These are phyloP conservation scores for Chouioia cunea DNA, from an alignment of 2,888 invertebrate species.

Conservation along the genomic window DNA sequence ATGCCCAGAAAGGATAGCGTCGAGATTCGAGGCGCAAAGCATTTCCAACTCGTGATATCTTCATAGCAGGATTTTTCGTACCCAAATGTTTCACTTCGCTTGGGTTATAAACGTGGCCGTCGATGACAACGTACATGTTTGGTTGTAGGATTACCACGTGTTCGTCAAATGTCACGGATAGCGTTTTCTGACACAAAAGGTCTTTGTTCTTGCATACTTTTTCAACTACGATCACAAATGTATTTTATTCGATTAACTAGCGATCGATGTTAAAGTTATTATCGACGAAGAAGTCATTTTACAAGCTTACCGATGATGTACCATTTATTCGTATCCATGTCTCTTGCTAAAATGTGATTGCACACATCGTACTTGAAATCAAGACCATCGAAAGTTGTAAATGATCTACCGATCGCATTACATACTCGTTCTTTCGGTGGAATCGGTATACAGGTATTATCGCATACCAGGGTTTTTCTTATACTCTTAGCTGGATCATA, in stretches of 20 bases:
- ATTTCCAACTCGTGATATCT: slow-evolving; percentile 78
- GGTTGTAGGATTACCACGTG: slow-evolving; percentile 69
- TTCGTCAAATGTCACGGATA: slow-evolving; percentile 77
- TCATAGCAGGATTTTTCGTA: slow-evolving; percentile 64
- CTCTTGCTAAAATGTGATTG: slow-evolving; percentile 81
- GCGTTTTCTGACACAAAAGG: slow-evolving; percentile 73
- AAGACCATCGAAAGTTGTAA: slow-evolving; percentile 84
- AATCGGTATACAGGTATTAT: slow-evolving; percentile 76
- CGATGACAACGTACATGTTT: slow-evolving; percentile 60
- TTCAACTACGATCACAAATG: slow-evolving; percentile 70
- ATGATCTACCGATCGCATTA: slow-evolving; percentile 80
- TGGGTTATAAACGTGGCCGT: slow-evolving; percentile 62
- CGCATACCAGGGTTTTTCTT: slow-evolving; percentile 53
- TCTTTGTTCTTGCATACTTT: slow-evolving; percentile 72
- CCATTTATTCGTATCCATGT: slow-evolving; percentile 78
- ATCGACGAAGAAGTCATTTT: slow-evolving; percentile 8
- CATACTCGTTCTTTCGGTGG: slow-evolving; percentile 77
- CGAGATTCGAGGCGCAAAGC: slow-evolving; percentile 78
- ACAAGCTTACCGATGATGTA: slow-evolving; percentile 75
- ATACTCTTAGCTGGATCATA: slow-evolving; percentile 66
- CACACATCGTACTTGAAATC: slow-evolving; percentile 86
- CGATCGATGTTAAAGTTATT: no score
- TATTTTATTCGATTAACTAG: slow-evolving; percentile 30
- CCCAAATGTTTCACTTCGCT: slow-evolving; percentile 74
- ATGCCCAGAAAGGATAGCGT: slow-evolving; percentile 80